A percentile compares a stretch with the other conserved stretches of the same genome.
Evolutionary conservation across 1,140 invertebrate genomes (phyloP).

Genomic region (Magallana ariakensis): DNA sequence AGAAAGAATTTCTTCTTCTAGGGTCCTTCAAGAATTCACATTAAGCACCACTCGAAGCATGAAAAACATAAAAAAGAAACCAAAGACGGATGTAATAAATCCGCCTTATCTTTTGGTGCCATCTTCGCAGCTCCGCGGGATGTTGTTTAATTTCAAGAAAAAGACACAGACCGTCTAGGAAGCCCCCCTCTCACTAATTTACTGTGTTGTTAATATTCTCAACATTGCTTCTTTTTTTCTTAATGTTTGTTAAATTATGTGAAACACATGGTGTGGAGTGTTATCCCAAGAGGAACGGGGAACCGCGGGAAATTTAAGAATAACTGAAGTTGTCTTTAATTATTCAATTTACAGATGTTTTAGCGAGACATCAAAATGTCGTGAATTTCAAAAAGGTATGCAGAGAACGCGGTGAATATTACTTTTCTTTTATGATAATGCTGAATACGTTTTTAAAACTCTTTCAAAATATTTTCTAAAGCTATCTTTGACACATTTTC

Average conservation of each 20-base stretch:
- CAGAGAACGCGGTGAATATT: neutral
- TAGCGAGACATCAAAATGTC: neutral
- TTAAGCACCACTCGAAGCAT: constrained; percentile 17
- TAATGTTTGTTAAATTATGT: constrained; percentile 38
- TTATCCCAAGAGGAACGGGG: neutral
- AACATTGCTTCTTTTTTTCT: constrained; percentile 26
- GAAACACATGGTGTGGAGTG: constrained; percentile 5
- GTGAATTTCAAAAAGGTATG: neutral
- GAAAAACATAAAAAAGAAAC: constrained; percentile 35
- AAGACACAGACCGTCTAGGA: constrained; percentile 24
- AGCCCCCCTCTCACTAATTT: constrained; percentile 18
- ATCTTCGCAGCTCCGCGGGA: constrained; percentile 30
- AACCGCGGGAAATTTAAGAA: constrained; percentile 37
- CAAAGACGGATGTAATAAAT: constrained; percentile 36
- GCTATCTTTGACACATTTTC: neutral
- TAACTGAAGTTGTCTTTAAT: neutral
- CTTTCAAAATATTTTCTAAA: constrained; percentile 11
- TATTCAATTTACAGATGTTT: constrained; percentile 32
- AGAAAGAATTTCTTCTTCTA: neutral
- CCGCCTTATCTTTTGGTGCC: constrained; percentile 34
- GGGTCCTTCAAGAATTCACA: constrained; percentile 33
- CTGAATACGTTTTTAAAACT: neutral
- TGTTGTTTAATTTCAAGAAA: constrained; percentile 37
- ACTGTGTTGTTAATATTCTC: constrained; percentile 37
- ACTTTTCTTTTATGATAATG: constrained; percentile 28